A percentile compares a stretch with the other conserved stretches of the same genome.
Conservation (phyloP, 30 jellyfish, hydroid and myxozoan genomes). For the Aurelia sp. region DNA sequence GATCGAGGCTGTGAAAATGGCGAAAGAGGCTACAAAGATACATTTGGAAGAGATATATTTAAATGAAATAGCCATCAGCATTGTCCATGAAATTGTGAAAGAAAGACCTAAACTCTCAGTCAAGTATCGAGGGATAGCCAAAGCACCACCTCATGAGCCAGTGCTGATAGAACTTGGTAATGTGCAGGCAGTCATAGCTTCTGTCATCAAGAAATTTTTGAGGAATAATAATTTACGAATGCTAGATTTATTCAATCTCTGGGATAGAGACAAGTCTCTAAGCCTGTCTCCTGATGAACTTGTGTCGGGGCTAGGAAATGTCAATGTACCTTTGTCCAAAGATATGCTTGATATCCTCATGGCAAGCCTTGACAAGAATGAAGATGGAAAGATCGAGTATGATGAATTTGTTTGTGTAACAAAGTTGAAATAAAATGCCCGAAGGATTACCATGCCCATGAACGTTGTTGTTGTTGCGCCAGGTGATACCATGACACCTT, state of each 20-base stretch:
- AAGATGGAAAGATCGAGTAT: slow-evolving; percentile 66
- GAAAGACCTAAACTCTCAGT: neutral
- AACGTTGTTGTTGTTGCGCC: no score
- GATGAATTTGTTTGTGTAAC: slow-evolving; percentile 71
- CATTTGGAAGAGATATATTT: slow-evolving; percentile 44
- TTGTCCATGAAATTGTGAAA: slow-evolving; percentile 17
- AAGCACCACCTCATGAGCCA: neutral
- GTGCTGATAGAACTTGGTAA: slow-evolving; percentile 1
- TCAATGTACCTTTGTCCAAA: slow-evolving; percentile 70
- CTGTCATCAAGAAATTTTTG: slow-evolving; percentile 30
- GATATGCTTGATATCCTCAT: slow-evolving; percentile 69
- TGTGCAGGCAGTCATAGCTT: slow-evolving; percentile 16
- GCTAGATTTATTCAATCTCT: slow-evolving; percentile 77
- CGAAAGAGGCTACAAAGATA: slow-evolving; percentile 37
- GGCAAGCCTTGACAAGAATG: slow-evolving; percentile 57
- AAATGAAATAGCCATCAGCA: slow-evolving; percentile 37
- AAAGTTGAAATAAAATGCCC: slow-evolving; percentile 28
- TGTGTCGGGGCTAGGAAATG: slow-evolving; percentile 56
- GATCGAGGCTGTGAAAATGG: slow-evolving; percentile 44
- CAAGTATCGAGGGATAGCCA: slow-evolving; percentile 30
- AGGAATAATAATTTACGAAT: slow-evolving; percentile 69
- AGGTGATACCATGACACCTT: no score
- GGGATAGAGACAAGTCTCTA: slow-evolving; percentile 81
- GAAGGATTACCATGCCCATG: no score
- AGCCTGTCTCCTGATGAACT: slow-evolving; percentile 55